Base-by-base conservation (phyloP, 1,140 invertebrate species). In the Phortica variegata region DNA sequence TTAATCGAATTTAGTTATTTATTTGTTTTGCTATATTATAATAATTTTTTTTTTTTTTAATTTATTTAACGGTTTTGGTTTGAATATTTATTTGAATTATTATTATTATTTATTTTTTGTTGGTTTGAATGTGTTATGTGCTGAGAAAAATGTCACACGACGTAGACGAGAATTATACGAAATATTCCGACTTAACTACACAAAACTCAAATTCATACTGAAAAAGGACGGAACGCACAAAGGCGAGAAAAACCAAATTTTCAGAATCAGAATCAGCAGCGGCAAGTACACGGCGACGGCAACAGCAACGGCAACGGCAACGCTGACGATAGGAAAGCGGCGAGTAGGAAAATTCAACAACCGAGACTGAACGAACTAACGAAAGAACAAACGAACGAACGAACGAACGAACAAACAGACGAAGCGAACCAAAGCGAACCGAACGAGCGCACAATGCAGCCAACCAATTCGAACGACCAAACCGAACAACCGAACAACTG, bases 121-220 rank as follows among this genome's bases (percentile, higher is more conserved):
- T n/a, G 4, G 12, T 21, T 40, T 40, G 8, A 13, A 21, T 42
- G 5, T 26, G 53, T 66, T 50, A 61, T 61, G 53, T 56, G 18
- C 12, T 32, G 33, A 61, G 62, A 61, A 70, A 70, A 71, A 70
- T 68, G 60, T 65, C 68, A 63, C 63, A 71, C 66, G 66, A 71
- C 57, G 63, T 66, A 62, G 68, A 72, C 61, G 52, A 73, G 61
- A 73, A 73, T 51, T 62, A 54, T 66, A 73, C 69, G 71, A 74
- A 74, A 73, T 69, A 68, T 73, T 69, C 71, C 68, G 71, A 74
- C 71, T 74, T 73, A 71, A 74, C 71, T 71, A 73, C 71, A 71
- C 71, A 73, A 73, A 73, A 74, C 71, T 74, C 70, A 73, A 71
- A 71, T 58, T 66, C 68, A 61, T 73, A 73, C 70, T 71, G 66